Evolutionary conservation across 2,888 invertebrate genomes (phyloP).

Genomic region (Pristionchus entomophagus): DNA sequence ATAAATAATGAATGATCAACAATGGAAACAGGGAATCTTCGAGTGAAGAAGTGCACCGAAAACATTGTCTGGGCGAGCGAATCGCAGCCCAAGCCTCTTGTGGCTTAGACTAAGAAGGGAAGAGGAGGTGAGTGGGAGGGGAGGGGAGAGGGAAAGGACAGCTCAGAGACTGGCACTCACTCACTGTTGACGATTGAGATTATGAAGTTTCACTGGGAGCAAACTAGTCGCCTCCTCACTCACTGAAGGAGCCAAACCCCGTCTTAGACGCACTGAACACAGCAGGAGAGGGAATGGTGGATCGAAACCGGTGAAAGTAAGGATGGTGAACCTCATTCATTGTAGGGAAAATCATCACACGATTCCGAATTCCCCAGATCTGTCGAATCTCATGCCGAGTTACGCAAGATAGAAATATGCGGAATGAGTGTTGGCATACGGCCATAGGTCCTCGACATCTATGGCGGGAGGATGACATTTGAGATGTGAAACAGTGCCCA

Average conservation of each 20-base stretch:
- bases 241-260: too few relatives aligned
- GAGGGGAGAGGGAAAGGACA: background rate
- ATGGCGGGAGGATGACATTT: too few relatives aligned
- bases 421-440: too few relatives aligned
- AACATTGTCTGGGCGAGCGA: background rate
- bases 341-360: too few relatives aligned
- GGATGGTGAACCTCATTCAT: too few relatives aligned
- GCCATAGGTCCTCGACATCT: too few relatives aligned
- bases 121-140: background rate
- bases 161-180: background rate
- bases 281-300: background rate
- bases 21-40: background rate
- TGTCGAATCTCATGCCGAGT: too few relatives aligned
- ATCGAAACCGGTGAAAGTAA: background rate
- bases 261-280: too few relatives aligned
- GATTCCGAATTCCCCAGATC: too few relatives aligned
- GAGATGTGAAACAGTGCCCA: too few relatives aligned
- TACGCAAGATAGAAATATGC: too few relatives aligned
- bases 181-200: background rate
- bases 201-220: conserved; percentile 22
- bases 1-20: too few relatives aligned
- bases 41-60: background rate
- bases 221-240: background rate
- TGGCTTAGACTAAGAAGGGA: conserved; percentile 10
- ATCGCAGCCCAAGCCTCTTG: background rate